phyloP scores from a whole-genome alignment of 1,140 invertebrate genomes.

The Agrilus planipennis region DNA sequence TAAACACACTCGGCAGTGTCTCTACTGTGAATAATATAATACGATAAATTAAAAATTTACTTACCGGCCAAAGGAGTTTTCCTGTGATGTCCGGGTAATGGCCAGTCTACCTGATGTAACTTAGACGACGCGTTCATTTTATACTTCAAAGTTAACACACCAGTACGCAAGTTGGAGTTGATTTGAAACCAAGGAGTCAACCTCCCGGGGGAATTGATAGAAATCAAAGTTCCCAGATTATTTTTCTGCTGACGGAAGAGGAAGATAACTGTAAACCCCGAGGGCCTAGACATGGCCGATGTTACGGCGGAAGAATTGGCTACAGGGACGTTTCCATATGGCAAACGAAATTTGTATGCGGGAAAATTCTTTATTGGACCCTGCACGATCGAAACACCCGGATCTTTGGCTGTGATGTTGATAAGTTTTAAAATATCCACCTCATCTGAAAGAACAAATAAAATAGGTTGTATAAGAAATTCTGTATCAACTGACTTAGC shows the following conservation, averaged over 20 bases:
- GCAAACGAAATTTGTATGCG: conserved; percentile 35
- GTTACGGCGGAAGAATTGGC: conserved; percentile 24
- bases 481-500: no score
- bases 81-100: conserved; percentile 26
- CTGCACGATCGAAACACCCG: conserved; percentile 32
- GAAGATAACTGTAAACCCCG: conserved; percentile 32
- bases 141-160: conserved; percentile 30
- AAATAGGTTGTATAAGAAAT: no score
- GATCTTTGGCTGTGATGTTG: conserved; percentile 32
- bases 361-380: conserved; percentile 32
- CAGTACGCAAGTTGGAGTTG: conserved; percentile 31
- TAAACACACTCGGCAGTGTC: no score
- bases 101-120: conserved; percentile 30
- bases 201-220: conserved; percentile 35
- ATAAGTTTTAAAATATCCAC: conserved; percentile 35
- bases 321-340: conserved; percentile 34
- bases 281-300: conserved; percentile 20
- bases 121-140: conserved; percentile 23
- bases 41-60: conserved; percentile 4
- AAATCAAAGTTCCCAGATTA: conserved; percentile 35
- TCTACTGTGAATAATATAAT: no score
- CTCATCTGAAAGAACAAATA: conserved; percentile 29
- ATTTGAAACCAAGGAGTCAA: conserved; percentile 37
- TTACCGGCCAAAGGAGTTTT: conserved; percentile 32
- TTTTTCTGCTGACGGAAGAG: conserved; percentile 36